These are phyloP conservation scores for Drosophila mojavensis DNA, from an alignment of 1,140 invertebrate genomes.

Conservation along the genomic window DNA sequence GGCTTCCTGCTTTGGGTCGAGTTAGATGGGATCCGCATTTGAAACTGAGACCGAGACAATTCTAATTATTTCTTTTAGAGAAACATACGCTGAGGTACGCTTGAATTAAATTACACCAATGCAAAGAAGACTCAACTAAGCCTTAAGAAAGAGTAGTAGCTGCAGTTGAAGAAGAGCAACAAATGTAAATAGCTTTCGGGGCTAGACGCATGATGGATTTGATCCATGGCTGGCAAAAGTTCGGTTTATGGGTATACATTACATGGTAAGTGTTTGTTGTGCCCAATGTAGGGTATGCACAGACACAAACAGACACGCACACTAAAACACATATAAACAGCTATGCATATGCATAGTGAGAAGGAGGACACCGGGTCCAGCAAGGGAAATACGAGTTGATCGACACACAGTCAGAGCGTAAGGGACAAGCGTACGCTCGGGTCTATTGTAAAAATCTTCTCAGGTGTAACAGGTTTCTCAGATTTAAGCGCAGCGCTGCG, in stretches of 20 bases:
- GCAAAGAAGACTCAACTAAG: constrained; percentile 15
- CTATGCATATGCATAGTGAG: background rate
- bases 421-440: constrained; percentile 8
- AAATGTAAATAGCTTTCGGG: constrained; percentile 39
- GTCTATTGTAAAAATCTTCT: constrained; percentile 77
- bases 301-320: background rate
- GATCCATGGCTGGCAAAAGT: constrained; percentile 8
- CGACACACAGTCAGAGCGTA: background rate
- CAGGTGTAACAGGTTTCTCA: constrained; percentile 80
- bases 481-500: constrained; percentile 68
- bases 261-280: constrained; percentile 16
- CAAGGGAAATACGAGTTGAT: constrained; percentile 68
- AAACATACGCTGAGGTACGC: constrained; percentile 64
- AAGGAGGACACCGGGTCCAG: constrained; percentile 31
- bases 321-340: background rate
- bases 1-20: constrained; percentile 62
- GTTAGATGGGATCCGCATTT: constrained; percentile 44
- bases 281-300: background rate
- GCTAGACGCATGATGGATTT: constrained; percentile 42
- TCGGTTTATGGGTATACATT: constrained; percentile 42
- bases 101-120: constrained; percentile 78
- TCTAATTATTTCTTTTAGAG: constrained; percentile 74
- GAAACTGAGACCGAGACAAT: constrained; percentile 75
- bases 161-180: constrained; percentile 37
- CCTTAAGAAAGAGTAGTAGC: too few species aligned